Evolutionary conservation across 2,888 invertebrate genomes (phyloP), one percentile per base, ranked within the genome.

Genomic region (Balanococcus diminutus): DNA sequence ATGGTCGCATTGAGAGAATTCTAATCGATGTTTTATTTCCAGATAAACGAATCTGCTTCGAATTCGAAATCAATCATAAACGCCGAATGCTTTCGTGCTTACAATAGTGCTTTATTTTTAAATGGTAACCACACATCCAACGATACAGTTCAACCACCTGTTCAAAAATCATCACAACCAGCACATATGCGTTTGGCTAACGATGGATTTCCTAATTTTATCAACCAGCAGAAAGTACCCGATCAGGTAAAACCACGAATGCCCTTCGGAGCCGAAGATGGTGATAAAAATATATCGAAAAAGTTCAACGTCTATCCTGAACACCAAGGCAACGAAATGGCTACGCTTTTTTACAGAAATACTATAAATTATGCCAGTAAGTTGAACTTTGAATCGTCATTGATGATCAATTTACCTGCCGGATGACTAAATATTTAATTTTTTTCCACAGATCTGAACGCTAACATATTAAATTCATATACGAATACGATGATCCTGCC

Each of bases 11-110:
- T 5, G 22, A 3, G 36, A 42, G 28, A 51, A 25, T n/a, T n/a
- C 14, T 25, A 14, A 82, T 42, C 5, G 6, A 11, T n/a, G n/a
- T n/a, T n/a, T n/a, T n/a, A n/a, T n/a, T 67, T 67, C 2, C 51
- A 85, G 85, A 79, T 85, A 5, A 85, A 79, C 46, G 85, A 85
- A 28, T 72, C 85, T 16, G 75, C 85, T n/a, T 85, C 85, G n/a
- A 14, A 51, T 16, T 85, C 85, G n/a, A 85, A 85, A 85, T 46
- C 85, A 16, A 75, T 85, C 1, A 85, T 85, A 42, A 85, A 72
- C 31, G 79, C 85, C 0, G 85, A 85, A 5, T 85, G 85, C 22
- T 85, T 85, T 75, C 85, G 85, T n/a, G 85, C 85, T 16, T 85
- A 85, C 32, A 85, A 85, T 16, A 85, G 85, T 32, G 85, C 85